phyloP scores from a whole-genome alignment of 2,888 invertebrate species.

The Conomelus anceps region DNA sequence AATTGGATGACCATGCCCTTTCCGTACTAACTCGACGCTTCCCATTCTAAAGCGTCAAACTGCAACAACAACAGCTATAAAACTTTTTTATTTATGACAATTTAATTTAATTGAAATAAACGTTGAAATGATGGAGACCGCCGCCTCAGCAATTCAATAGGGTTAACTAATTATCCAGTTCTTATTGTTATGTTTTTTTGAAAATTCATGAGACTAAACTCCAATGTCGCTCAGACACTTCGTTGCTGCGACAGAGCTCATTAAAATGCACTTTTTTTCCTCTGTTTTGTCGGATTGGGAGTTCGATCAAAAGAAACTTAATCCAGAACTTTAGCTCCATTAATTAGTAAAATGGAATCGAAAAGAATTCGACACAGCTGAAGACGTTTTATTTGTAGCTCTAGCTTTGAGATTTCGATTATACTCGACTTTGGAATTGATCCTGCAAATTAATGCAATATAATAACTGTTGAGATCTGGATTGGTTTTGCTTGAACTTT shows the following conservation, averaged over 20 bases:
- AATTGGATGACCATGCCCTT: neutral
- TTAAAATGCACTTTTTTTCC: neutral
- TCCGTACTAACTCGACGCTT: neutral
- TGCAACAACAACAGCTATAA: neutral
- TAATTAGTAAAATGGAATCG: neutral
- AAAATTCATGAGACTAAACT: neutral
- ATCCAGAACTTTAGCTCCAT: neutral
- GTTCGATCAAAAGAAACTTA: neutral
- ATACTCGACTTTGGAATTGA: neutral
- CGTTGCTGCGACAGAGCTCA: neutral
- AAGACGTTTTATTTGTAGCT: neutral
- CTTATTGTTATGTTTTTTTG: neutral
- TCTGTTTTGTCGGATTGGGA: neutral
- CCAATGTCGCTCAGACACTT: neutral
- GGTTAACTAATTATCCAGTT: neutral
- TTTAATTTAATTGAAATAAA: neutral
- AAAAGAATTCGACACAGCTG: neutral
- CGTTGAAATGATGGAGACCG: neutral
- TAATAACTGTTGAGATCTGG: too few species aligned
- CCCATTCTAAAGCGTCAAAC: neutral
- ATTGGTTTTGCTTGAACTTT: too few species aligned
- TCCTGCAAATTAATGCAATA: too few species aligned
- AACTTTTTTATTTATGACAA: neutral
- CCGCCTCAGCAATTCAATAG: neutral
- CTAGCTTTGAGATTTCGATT: neutral